Evolutionary conservation across 2,888 invertebrate species (phyloP).

Genomic region (Aspidiotus rigidus): DNA sequence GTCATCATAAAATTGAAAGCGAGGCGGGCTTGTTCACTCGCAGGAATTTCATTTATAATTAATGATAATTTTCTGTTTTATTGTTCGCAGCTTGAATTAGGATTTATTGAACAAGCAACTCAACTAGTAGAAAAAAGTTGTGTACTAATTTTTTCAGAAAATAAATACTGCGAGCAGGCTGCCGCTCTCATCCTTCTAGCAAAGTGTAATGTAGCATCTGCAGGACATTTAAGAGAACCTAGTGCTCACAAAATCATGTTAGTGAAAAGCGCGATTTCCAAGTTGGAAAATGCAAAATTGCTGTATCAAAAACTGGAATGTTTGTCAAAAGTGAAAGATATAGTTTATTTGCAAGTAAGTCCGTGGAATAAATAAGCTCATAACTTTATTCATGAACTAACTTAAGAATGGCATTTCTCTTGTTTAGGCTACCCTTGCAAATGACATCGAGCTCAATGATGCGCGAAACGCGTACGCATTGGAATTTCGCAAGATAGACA

Average conservation of each 20-base stretch:
- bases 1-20: neutral
- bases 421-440: slow-evolving; percentile 58
- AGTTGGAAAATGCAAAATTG: slow-evolving; percentile 19
- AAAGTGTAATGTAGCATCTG: slow-evolving; percentile 22
- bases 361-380: neutral
- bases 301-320: slow-evolving; percentile 25
- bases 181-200: slow-evolving; percentile 16
- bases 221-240: slow-evolving; percentile 2
- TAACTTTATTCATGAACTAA: neutral
- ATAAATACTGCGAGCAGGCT: slow-evolving; percentile 20
- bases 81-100: slow-evolving; percentile 17
- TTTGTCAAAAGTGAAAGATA: slow-evolving; percentile 63
- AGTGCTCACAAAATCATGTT: slow-evolving; percentile 11
- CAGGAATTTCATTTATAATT: neutral
- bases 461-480: slow-evolving; percentile 74
- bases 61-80: neutral
- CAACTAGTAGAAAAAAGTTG: slow-evolving; percentile 22
- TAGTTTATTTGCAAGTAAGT: slow-evolving; percentile 58
- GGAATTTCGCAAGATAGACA: slow-evolving; percentile 49
- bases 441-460: slow-evolving; percentile 59
- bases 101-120: slow-evolving; percentile 21
- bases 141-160: slow-evolving; percentile 26
- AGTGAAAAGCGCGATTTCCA: slow-evolving; percentile 14
- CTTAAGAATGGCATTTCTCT: neutral
- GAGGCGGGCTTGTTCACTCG: neutral